Conservation (phyloP, 2,888 invertebrate genomes). For the Rhorus exstirpatorius region DNA sequence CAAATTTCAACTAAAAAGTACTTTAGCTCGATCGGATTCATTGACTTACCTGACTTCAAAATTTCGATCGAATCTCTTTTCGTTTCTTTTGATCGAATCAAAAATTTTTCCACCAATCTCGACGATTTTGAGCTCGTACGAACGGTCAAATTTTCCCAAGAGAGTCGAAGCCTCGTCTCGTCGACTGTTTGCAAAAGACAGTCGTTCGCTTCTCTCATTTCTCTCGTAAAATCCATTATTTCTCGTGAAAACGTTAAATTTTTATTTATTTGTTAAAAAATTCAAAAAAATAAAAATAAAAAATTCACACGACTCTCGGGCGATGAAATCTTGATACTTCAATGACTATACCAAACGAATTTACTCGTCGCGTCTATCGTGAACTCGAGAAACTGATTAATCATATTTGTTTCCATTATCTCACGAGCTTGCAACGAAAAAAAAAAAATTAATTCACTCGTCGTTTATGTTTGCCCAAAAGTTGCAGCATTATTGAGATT, state of each 20-base stretch:
- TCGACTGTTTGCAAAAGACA: constrained; percentile 31
- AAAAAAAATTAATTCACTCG: background rate
- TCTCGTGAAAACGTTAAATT: too few species aligned
- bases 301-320: background rate
- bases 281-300: background rate
- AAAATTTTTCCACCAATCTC: constrained; percentile 26
- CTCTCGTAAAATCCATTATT: constrained; percentile 22
- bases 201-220: constrained; percentile 36
- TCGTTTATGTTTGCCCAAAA: constrained; percentile 23
- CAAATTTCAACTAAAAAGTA: too few species aligned
- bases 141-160: constrained; percentile 75
- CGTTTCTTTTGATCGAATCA: constrained; percentile 19
- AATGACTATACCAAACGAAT: too few species aligned
- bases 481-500: constrained; percentile 14
- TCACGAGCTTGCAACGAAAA: background rate
- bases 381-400: constrained; percentile 16
- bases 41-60: constrained; percentile 71
- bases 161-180: constrained; percentile 51
- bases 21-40: background rate
- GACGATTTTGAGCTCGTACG: constrained; percentile 23
- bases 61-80: constrained; percentile 63
- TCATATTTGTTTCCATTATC: constrained; percentile 24
- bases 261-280: constrained; percentile 3
- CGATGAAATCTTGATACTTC: too few species aligned
- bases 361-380: constrained; percentile 1